Evolutionary conservation across 2,888 invertebrate species (phyloP).

Genomic region (Hoplodrina blanda): DNA sequence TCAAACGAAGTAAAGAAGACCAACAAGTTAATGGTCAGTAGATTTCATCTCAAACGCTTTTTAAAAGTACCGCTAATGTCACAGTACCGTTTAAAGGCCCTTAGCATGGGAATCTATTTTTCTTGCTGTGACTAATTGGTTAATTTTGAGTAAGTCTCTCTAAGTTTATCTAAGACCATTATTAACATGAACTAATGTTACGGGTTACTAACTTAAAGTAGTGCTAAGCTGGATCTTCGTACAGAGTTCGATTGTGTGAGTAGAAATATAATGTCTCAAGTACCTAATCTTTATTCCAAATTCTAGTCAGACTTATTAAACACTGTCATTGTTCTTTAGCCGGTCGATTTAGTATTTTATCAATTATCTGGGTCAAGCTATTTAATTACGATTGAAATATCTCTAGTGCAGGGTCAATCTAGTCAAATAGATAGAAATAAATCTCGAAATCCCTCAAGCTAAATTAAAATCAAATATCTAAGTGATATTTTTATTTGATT

Average conservation of each 20-base stretch:
- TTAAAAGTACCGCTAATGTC: neutral
- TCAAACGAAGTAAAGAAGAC: neutral
- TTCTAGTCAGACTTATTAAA: neutral
- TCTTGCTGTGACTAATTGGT: conserved; percentile 4
- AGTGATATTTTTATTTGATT: neutral
- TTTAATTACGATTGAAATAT: neutral
- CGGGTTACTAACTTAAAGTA: conserved; percentile 17
- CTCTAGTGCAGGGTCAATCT: neutral
- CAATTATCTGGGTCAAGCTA: neutral
- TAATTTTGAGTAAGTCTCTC: conserved; percentile 7
- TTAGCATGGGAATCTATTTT: neutral
- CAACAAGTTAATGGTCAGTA: too few species aligned
- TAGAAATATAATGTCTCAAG: neutral
- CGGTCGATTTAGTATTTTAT: neutral
- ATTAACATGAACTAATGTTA: conserved; percentile 27
- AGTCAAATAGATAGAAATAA: neutral
- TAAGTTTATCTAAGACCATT: conserved; percentile 23
- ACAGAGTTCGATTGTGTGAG: conserved; percentile 17
- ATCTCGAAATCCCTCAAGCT: neutral
- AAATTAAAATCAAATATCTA: neutral
- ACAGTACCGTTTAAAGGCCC: neutral
- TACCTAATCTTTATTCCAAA: neutral
- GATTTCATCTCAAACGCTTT: neutral
- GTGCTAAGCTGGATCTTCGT: neutral
- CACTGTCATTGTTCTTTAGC: neutral